Base-by-base conservation (phyloP, 2,888 invertebrate species). In the Doris montereyensis region DNA sequence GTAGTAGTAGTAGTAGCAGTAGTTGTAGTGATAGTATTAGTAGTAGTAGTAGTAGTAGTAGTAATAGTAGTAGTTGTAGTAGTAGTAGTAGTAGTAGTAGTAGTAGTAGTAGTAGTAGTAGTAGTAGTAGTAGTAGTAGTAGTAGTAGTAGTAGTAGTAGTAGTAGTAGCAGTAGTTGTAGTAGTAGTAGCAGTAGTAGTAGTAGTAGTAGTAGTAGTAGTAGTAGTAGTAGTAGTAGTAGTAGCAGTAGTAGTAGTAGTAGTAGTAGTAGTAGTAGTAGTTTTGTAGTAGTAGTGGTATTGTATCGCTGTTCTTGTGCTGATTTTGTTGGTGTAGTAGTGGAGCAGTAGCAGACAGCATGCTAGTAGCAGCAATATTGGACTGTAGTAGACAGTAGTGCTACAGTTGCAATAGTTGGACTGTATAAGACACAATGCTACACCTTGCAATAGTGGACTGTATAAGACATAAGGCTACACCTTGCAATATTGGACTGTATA, bases 61-160 rank as follows among this genome's bases (percentile, higher is more conserved):
- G 34, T 2, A 58, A 4, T 73, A 73, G 34, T 73, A 58, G 17
- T 57, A 58, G 34, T 57, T 0, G 34, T 73, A 73, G 34, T 73
- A 73, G 17, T 58, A 73, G n/a, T 57, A 58, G 1, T 26, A 91
- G 26, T 41, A 72, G 72, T 41, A 72, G 72, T 41, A 72, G 72
- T 41, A 72, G 72, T 41, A 72, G 52, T 41, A 72, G 72, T 41
- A 72, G 72, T 41, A 72, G 72, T 72, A 72, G 72, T 72, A 72
- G 72, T 72, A 71, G 71, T 32, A 71, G 71, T 32, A 71, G 71
- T 32, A 71, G 71, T 32, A 71, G 71, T 32, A 71, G 71, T 71
- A 71, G 71, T 71, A 71, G 71, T 71, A 76, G 65, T 28, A 76
- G 65, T 65, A 62, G 76, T 77, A 65, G 75, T 79, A 62, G 76